phyloP scores from a whole-genome alignment of 1,140 invertebrate genomes.

The Papilio xuthus region DNA sequence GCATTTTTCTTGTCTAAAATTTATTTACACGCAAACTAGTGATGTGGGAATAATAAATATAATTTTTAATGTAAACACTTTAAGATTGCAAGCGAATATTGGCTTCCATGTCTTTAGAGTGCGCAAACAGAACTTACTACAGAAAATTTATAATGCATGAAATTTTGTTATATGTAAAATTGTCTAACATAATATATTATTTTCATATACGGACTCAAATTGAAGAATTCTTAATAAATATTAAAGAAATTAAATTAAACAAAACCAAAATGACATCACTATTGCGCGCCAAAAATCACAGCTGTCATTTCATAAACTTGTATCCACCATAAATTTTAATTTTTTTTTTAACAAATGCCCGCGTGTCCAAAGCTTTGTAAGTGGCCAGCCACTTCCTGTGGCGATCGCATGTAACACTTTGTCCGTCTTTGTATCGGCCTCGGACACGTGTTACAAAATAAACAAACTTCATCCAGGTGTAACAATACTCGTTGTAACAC shows the following conservation, averaged over 20 bases:
- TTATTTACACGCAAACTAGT: background rate
- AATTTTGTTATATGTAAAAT: too few species aligned
- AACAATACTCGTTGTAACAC: background rate
- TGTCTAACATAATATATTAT: background rate
- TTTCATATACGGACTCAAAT: background rate
- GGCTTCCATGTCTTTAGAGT: too few species aligned
- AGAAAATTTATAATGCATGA: too few species aligned
- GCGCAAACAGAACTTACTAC: too few species aligned
- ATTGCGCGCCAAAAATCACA: constrained; percentile 52
- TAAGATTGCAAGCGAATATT: too few species aligned
- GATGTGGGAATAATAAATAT: background rate
- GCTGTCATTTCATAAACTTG: constrained; percentile 39
- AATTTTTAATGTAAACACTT: background rate
- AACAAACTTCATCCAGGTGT: constrained; percentile 44
- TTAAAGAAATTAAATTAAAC: background rate
- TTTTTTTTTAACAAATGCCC: constrained; percentile 46
- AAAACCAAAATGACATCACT: background rate
- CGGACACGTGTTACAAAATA: constrained; percentile 50
- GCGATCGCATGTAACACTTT: constrained; percentile 46
- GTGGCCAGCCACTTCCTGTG: constrained; percentile 52
- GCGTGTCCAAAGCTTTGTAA: constrained; percentile 15
- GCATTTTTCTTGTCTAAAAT: constrained; percentile 18
- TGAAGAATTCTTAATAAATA: background rate
- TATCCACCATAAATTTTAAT: constrained; percentile 32
- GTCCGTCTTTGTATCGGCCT: constrained; percentile 41